Conservation (phyloP, 2,113 vertebrate species). For the Ariopsis seemanni region DNA sequence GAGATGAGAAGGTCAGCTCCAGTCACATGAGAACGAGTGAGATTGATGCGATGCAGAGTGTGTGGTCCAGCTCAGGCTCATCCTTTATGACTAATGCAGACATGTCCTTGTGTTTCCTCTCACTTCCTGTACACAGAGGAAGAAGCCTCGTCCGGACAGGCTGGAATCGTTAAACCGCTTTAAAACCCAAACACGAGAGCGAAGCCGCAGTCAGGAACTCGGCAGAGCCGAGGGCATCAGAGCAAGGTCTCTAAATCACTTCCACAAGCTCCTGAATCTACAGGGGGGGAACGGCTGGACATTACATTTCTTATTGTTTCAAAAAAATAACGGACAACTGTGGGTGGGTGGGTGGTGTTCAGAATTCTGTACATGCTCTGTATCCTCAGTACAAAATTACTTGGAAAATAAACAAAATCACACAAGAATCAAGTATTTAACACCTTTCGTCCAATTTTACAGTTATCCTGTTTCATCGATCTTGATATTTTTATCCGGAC, state of each 20-base stretch:
- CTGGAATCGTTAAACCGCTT: constrained; percentile 50
- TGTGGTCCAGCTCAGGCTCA: constrained; percentile 60
- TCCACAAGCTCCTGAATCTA: not conserved
- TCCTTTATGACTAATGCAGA: constrained; percentile 54
- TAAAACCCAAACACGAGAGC: not conserved
- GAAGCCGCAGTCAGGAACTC: not conserved
- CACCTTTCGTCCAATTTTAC: no score
- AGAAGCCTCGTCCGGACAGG: constrained; percentile 40
- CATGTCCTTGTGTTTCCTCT: constrained; percentile 28
- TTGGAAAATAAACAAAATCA: not conserved
- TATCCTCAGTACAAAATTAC: not conserved
- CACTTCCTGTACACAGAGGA: constrained; percentile 20
- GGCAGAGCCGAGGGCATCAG: not conserved
- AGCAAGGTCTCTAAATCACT: not conserved
- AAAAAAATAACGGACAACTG: not conserved
- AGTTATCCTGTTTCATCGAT: no score
- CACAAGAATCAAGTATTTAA: no score
- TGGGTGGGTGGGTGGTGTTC: no score
- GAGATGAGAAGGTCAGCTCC: not conserved
- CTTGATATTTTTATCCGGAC: not conserved
- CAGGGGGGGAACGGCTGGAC: not conserved
- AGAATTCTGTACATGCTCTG: not conserved
- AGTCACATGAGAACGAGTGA: not conserved
- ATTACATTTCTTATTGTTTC: not conserved
- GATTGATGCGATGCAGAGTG: constrained; percentile 14